Percentiles rank a stretch among this genome's conserved stretches.
Evolutionary conservation across 2,113 vertebrate species (phyloP).

Genomic region (Nipponia nippon): DNA sequence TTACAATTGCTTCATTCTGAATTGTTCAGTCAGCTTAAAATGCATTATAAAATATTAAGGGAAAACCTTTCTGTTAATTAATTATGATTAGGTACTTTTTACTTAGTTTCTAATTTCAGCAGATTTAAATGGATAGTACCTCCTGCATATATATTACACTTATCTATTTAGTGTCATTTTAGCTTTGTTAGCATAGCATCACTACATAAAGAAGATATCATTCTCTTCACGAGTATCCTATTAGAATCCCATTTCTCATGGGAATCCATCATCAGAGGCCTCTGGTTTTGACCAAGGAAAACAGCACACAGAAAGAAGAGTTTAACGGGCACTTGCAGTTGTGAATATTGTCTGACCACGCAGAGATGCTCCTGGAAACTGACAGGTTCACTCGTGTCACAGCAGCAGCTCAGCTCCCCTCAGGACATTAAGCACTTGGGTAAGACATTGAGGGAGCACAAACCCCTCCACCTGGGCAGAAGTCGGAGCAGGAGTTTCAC

Average conservation of each 20-base stretch:
- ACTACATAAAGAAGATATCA: neutral
- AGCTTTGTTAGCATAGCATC: neutral
- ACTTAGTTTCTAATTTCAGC: neutral
- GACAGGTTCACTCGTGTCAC: neutral
- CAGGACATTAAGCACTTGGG: rapidly evolving
- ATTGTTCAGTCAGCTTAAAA: neutral
- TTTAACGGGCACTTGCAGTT: neutral
- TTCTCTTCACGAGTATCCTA: rapidly evolving
- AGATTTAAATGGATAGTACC: neutral
- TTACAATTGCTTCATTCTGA: neutral
- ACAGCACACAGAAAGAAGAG: neutral
- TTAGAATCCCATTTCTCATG: neutral
- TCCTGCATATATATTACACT: neutral
- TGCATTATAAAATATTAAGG: neutral
- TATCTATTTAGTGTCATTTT: neutral
- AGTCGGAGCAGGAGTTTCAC: neutral
- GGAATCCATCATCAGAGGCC: neutral
- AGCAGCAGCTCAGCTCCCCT: neutral
- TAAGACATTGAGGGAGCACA: neutral
- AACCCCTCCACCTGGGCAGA: neutral
- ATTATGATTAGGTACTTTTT: neutral
- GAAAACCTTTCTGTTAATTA: neutral
- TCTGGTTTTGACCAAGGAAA: neutral
- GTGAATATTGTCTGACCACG: neutral
- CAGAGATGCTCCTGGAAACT: neutral